Evolutionary conservation across 2,113 vertebrate species (phyloP).

Genomic region (Petromus typicus): DNA sequence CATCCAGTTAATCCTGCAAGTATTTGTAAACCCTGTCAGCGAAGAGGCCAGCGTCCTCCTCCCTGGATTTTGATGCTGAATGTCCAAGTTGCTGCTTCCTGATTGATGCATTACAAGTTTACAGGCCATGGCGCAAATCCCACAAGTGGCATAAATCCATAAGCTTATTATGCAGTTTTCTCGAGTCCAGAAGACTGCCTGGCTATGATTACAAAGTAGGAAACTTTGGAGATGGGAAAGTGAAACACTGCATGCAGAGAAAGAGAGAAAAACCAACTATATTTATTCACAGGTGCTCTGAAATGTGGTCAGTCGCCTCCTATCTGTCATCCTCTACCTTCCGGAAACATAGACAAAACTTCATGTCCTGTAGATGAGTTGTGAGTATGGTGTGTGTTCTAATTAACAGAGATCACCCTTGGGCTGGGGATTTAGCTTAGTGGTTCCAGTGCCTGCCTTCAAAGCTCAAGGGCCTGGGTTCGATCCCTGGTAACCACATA

Average conservation of each 20-base stretch:
- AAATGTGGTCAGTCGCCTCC: fast-evolving
- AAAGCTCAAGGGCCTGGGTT: neutral
- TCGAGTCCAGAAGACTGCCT: fast-evolving
- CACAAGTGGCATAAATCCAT: neutral
- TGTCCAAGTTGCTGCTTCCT: neutral
- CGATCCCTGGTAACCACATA: too few species aligned
- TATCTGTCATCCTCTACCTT: neutral
- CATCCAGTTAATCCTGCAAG: neutral
- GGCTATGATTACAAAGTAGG: neutral
- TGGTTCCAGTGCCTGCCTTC: too few species aligned
- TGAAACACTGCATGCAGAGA: neutral
- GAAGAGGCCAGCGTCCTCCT: neutral
- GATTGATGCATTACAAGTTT: neutral
- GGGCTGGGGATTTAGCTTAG: neutral
- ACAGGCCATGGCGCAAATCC: neutral
- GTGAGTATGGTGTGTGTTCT: neutral
- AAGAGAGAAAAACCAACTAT: neutral
- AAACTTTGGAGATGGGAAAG: neutral
- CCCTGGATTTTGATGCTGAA: neutral
- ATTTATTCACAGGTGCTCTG: neutral
- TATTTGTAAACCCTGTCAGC: neutral
- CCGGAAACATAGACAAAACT: fast-evolving
- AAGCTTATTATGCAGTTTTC: neutral
- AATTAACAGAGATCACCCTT: neutral
- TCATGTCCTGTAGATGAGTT: fast-evolving